Percentiles rank a stretch among this genome's conserved stretches.
These are phyloP conservation scores for Lethrus apterus DNA, from an alignment of 1,140 invertebrate genomes.

Conservation along the genomic window DNA sequence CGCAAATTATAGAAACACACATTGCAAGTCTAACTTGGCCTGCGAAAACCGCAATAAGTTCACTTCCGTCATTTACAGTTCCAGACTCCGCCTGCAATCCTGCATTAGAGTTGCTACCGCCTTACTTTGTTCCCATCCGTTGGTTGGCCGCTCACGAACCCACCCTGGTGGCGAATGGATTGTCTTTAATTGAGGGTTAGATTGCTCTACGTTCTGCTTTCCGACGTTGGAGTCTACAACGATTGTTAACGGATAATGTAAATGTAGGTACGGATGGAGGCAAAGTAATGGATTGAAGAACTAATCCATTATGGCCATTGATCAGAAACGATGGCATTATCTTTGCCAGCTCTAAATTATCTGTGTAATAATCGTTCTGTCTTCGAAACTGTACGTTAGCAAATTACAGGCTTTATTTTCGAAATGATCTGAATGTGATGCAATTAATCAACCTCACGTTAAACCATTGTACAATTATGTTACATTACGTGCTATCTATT, in stretches of 20 bases:
- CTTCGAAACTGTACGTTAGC: constrained; percentile 1
- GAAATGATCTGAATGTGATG: background rate
- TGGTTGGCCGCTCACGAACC: constrained; percentile 6
- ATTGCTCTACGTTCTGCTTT: constrained; percentile 12
- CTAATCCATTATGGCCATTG: constrained; percentile 11
- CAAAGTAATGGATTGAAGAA: constrained; percentile 11
- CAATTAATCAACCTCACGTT: constrained; percentile 9
- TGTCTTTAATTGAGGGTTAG: constrained; percentile 13
- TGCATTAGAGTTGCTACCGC: constrained; percentile 5
- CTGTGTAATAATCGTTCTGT: constrained; percentile 8
- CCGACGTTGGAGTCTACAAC: constrained; percentile 1
- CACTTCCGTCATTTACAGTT: constrained; percentile 16
- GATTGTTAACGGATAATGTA: constrained; percentile 13
- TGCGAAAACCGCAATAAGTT: constrained; percentile 16
- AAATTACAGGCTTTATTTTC: constrained; percentile 12
- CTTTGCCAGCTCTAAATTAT: background rate
- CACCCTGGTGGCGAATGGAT: constrained; percentile 6
- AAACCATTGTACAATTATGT: no score
- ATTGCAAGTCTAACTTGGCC: background rate
- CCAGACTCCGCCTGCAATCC: constrained; percentile 13
- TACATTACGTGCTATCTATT: no score
- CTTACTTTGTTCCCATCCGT: background rate
- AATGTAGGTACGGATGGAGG: constrained; percentile 7
- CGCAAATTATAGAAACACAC: constrained; percentile 15
- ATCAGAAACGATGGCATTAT: constrained; percentile 7